Base-by-base conservation (phyloP, 2,113 vertebrate genomes). In the Leptobrachium leishanense region DNA sequence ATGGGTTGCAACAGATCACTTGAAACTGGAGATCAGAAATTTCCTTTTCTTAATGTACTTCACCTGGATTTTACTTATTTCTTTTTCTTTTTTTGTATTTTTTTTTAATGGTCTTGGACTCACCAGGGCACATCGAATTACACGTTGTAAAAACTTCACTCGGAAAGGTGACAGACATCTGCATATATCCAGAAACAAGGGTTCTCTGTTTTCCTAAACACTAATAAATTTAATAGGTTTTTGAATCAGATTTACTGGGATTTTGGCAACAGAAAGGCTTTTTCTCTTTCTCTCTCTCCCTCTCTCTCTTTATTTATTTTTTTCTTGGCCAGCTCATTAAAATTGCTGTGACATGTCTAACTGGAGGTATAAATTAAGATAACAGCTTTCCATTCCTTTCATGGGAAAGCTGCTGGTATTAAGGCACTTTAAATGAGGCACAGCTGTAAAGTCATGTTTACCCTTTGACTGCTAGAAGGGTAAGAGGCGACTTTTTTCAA, bases 1-100 rank as follows among this genome's bases (percentile, higher is more conserved):
- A 90, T 92, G 91, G 88, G 86, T 84, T 83, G 81, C 68, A 65
- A 40, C 82, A 81, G 87, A 83, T 85, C 76, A 82, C 85, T 88
- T 88, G 89, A 87, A 91, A 92, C 6, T 64, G 2, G 83, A 93
- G 84, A 83, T 85, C 79, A 81, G 42, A 42, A 63, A 68, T 81
- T 87, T 89, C 90, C 85, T 88, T 72, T 84, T 77, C 53, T 74
- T 82, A 88, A 90, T 77, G 85, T 79, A 66, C 12, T 62, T 86
- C 91, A 91, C 86, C 88, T 91, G 92, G 63, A 76, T 79, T 83
- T 81, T 88, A 83, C 3, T 8, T 59, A 54, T 54, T 54, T 54
- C 50, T 54, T 11, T 11, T 11, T 54, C 50, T 54, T 54, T 50
- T 59, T 8, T 91, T 90, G 20, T 50, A 2, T 8, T 91, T 90